Evolutionary conservation across 2,888 invertebrate species (phyloP).

Genomic region (Scaeva pyrastri): DNA sequence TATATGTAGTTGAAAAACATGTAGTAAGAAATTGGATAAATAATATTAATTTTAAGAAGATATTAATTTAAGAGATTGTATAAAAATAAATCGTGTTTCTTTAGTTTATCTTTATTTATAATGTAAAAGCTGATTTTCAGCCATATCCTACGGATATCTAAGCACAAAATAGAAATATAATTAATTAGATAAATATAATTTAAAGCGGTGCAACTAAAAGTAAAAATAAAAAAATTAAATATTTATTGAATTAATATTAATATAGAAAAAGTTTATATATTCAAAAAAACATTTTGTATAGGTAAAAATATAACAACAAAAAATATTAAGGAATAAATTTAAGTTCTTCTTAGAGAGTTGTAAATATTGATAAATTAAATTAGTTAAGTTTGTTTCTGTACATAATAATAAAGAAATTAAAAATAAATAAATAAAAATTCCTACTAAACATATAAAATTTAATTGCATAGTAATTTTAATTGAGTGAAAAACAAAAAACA

Average conservation of each 20-base stretch:
- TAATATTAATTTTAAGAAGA: not conserved
- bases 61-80: not conserved
- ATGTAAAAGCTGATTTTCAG: constrained; percentile 10
- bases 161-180: constrained; percentile 46
- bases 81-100: not conserved
- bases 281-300: constrained; percentile 12
- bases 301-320: not conserved
- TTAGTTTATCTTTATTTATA: not conserved
- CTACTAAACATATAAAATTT: constrained; percentile 43
- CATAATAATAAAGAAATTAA: constrained; percentile 17
- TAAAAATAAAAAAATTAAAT: not conserved
- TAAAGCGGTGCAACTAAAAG: constrained; percentile 31
- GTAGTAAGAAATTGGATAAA: constrained; percentile 35
- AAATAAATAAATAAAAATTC: constrained; percentile 48
- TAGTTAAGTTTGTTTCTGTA: constrained; percentile 36
- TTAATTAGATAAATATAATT: constrained; percentile 33
- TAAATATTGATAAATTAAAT: constrained; percentile 16
- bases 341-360: not conserved
- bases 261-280: constrained; percentile 3
- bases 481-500: not conserved
- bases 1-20: constrained; percentile 18
- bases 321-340: not conserved
- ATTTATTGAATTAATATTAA: not conserved
- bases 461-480: constrained; percentile 30
- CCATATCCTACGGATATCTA: constrained; percentile 67